Base-by-base conservation (phyloP, 1,140 invertebrate species). In the Eulimnadia texana region DNA sequence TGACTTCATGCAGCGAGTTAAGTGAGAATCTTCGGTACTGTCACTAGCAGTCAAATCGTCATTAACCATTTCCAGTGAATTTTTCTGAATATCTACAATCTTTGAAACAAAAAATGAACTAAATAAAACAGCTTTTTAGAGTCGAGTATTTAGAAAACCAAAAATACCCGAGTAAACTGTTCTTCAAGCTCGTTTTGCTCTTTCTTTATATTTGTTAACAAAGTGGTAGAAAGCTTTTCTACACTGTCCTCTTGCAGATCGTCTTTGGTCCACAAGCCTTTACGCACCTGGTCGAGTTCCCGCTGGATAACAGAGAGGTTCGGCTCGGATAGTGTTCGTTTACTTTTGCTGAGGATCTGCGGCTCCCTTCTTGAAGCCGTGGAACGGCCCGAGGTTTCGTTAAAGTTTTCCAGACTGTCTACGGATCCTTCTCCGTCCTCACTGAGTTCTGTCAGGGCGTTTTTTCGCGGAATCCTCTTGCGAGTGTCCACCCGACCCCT, bases 201-300 rank as follows among this genome's bases (percentile, higher is more conserved):
- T 16, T 20, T 57, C 20, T 57, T 57, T 29, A 57, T 13, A 25
- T 27, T 57, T 11, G 20, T 20, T 16, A 57, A 20, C 20, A 57
- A 1, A 11, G 25, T 33, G 1, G 55, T 27, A 22, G 55, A 57
- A 13, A 57, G 3, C 6, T 57, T 33, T 27, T 57, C 55, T 3
- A 57, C 55, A 33, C n/a, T 29, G 27, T n/a, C 25, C 10, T 33
- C 55, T 33, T 57, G 27, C 33, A 13, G 6, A 13, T 57, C 33
- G 0, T 20, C 55, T 19, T 20, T 23, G 13, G 55, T 29, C 55
- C 55, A 57, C 11, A 57, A 27, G 3, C 55, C 55, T 22, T 57
- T 57, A 13, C 55, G 24, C 13, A 57, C 55, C 25, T 29, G 11
- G 29, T 57, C 55, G 27, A 57, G n/a, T 57, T 57, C 55, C 29